Percentiles rank a stretch among this genome's conserved stretches.
Conservation (phyloP, 2,113 vertebrate species). For the Peromyscus maniculatus region DNA sequence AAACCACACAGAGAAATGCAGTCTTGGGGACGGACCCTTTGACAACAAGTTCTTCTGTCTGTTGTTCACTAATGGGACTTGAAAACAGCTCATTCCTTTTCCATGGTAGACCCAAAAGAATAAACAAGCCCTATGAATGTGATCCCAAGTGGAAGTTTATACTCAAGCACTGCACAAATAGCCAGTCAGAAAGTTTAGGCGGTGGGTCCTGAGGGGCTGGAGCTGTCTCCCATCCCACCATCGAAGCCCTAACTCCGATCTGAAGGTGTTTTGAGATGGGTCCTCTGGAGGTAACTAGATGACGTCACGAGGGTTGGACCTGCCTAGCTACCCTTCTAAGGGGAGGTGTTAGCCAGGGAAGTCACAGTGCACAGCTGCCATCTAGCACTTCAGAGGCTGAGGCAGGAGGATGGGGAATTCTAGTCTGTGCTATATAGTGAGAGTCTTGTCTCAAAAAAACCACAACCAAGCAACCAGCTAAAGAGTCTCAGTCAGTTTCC, state of each 20-base stretch:
- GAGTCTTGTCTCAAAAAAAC: background rate
- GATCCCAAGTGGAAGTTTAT: background rate
- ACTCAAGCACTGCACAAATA: background rate
- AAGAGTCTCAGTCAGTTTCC: background rate
- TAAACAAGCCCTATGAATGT: background rate
- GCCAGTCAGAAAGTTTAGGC: background rate
- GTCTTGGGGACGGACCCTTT: background rate
- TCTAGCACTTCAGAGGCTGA: background rate
- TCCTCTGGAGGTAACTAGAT: background rate
- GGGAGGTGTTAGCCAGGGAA: background rate
- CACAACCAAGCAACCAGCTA: background rate
- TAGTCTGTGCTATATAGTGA: background rate
- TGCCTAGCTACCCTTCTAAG: background rate
- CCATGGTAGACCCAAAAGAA: background rate
- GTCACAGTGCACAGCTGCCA: background rate
- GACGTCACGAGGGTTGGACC: background rate
- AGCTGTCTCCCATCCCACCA: background rate
- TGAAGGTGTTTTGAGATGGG: background rate
- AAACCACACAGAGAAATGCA: too few relatives aligned
- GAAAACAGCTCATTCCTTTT: background rate
- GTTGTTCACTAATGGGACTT: constrained; percentile 22
- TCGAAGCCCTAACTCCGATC: background rate
- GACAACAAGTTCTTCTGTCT: constrained; percentile 5
- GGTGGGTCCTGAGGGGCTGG: background rate
- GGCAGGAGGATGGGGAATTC: background rate